Conservation (phyloP, 2,113 vertebrate genomes). For the Strix uralensis region DNA sequence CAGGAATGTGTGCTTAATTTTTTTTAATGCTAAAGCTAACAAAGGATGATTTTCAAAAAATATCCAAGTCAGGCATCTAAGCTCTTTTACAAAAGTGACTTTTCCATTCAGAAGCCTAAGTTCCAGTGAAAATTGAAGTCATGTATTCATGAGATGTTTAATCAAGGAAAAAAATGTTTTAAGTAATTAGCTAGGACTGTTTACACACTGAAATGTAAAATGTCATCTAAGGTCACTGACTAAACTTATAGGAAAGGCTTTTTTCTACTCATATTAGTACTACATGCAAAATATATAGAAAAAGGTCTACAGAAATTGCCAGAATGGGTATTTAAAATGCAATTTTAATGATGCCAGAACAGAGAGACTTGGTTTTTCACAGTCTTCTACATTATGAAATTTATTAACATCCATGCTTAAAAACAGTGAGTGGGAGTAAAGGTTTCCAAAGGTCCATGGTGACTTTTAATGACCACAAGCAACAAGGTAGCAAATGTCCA, state of each 20-base stretch:
- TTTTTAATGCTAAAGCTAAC: neutral
- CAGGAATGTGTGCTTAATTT: neutral
- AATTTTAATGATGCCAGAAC: neutral
- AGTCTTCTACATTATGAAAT: neutral
- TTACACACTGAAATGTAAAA: neutral
- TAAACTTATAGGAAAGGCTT: neutral
- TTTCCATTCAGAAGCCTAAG: neutral
- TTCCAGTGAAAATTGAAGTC: neutral
- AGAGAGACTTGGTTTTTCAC: neutral
- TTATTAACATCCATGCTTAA: neutral
- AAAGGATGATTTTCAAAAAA: constrained; percentile 5
- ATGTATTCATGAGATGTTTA: neutral
- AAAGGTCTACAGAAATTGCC: neutral
- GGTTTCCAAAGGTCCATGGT: neutral
- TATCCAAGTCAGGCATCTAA: neutral
- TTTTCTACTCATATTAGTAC: neutral
- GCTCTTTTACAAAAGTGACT: neutral
- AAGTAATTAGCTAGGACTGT: neutral
- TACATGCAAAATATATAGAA: neutral
- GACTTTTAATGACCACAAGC: neutral
- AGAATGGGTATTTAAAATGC: neutral
- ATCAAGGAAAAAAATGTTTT: neutral
- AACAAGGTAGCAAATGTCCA: neutral
- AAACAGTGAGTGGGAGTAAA: neutral
- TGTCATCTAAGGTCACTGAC: neutral